Percentiles rank a stretch among this genome's conserved stretches.
These are phyloP conservation scores for Tetanocera ferruginea DNA, from an alignment of 2,888 invertebrate species.

Conservation along the genomic window DNA sequence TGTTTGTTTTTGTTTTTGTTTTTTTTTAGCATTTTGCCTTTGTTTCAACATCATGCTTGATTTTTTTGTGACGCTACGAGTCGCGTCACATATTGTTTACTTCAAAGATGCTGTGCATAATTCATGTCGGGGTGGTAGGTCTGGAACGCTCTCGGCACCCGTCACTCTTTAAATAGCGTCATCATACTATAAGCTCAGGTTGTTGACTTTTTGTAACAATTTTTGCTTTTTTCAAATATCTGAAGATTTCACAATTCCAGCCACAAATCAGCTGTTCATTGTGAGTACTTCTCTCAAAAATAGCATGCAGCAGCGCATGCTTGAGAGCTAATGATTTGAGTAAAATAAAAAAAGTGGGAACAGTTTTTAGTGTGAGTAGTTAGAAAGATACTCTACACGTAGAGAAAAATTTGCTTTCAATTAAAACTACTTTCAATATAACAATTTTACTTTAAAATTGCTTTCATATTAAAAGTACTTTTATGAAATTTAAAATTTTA, in stretches of 20 bases:
- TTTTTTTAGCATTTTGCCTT: not conserved
- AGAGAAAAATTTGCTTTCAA: no score
- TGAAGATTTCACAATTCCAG: conserved; percentile 21
- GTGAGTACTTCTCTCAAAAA: not conserved
- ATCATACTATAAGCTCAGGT: conserved; percentile 26
- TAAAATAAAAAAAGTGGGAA: not conserved
- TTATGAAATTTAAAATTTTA: no score
- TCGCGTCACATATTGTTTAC: conserved; percentile 42
- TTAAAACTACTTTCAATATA: no score
- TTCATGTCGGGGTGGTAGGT: conserved; percentile 25
- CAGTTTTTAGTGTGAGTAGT: not conserved
- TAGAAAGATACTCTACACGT: no score
- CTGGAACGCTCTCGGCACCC: not conserved
- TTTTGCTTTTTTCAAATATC: conserved; percentile 19
- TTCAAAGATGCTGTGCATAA: conserved; percentile 44
- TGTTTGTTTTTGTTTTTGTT: not conserved
- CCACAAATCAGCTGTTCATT: conserved; percentile 26
- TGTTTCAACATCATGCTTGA: conserved; percentile 14
- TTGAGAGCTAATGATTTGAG: not conserved
- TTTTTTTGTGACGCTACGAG: conserved; percentile 37
- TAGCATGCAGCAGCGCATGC: not conserved
- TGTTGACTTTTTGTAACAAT: conserved; percentile 48
- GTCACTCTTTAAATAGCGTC: not conserved
- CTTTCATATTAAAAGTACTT: no score
- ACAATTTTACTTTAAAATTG: no score